phyloP scores from a whole-genome alignment of 2,113 vertebrate genomes.

The Myrmophylax atrothorax region DNA sequence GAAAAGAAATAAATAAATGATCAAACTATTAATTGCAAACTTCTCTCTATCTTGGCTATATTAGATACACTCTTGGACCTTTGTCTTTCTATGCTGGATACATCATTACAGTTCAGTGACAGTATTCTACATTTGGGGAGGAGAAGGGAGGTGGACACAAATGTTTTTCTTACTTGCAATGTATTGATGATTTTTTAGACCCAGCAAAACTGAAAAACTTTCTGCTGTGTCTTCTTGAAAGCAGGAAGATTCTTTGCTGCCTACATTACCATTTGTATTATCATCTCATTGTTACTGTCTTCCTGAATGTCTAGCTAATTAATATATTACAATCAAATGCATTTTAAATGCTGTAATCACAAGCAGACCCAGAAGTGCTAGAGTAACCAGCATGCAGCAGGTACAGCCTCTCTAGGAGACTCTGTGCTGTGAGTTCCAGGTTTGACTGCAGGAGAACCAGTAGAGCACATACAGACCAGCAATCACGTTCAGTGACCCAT shows the following conservation, averaged over 20 bases:
- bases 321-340: background rate
- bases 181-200: background rate
- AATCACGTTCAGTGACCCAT: background rate
- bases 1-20: background rate
- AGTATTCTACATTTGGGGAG: background rate
- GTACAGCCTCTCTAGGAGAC: fast-evolving
- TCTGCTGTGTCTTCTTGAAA: background rate
- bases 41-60: background rate
- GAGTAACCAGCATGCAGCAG: background rate
- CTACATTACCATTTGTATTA: background rate
- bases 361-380: background rate
- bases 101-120: background rate
- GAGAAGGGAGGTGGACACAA: background rate
- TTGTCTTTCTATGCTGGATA: background rate
- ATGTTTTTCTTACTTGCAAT: background rate
- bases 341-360: background rate
- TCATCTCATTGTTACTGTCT: background rate
- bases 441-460: background rate
- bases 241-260: background rate
- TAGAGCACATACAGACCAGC: fast-evolving
- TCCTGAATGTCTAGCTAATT: background rate
- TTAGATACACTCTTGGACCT: background rate
- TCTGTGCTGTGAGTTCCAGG: background rate
- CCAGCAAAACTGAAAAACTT: background rate
- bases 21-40: background rate